These are phyloP conservation scores for Sterna hirundo DNA, from an alignment of 2,113 vertebrate genomes.

Conservation along the genomic window DNA sequence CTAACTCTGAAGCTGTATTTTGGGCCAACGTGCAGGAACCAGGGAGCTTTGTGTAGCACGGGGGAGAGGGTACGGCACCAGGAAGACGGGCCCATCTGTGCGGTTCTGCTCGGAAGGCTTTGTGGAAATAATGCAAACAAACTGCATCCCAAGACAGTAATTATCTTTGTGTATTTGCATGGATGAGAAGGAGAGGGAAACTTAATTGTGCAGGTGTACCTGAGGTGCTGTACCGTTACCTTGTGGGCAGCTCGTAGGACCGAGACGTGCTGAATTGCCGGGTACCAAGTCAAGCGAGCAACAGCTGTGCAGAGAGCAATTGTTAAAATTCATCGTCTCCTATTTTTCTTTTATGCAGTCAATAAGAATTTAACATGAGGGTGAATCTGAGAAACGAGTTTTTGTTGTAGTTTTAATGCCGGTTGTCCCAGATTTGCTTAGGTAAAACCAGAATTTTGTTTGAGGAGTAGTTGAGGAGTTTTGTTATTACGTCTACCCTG, in stretches of 20 bases:
- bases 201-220: constrained; percentile 11
- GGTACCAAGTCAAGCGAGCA: not conserved
- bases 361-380: not conserved
- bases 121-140: not conserved
- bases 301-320: not conserved
- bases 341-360: not conserved
- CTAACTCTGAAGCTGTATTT: not conserved
- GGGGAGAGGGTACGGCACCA: not conserved
- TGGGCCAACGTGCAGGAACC: not conserved
- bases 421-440: not conserved
- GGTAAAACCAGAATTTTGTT: not conserved
- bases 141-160: not conserved
- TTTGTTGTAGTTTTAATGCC: not conserved
- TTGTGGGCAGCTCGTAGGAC: not conserved
- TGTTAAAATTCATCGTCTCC: not conserved
- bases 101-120: not conserved
- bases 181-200: not conserved
- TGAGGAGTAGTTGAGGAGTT: not conserved
- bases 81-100: not conserved
- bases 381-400: not conserved
- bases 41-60: not conserved
- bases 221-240: not conserved
- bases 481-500: not conserved
- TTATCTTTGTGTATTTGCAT: not conserved
- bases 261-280: fast-evolving